A percentile compares a stretch with the other conserved stretches of the same genome.
phyloP scores from a whole-genome alignment of 2,888 invertebrate genomes.

The Aleiodes leptofemur region DNA sequence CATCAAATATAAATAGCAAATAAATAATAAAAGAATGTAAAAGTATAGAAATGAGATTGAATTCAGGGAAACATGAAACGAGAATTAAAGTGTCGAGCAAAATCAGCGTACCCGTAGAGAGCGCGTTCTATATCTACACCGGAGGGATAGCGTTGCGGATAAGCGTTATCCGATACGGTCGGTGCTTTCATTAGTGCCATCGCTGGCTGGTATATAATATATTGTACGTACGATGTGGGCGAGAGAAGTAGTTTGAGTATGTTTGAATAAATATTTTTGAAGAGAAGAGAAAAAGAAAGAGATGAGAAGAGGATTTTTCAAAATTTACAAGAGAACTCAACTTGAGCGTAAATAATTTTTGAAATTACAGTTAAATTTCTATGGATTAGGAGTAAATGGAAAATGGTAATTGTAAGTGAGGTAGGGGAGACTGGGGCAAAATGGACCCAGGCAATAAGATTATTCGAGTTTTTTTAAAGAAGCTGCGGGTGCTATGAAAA shows the following conservation, averaged over 20 bases:
- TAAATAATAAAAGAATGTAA: neutral
- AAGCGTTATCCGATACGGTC: slow-evolving; percentile 58
- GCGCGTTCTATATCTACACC: slow-evolving; percentile 11
- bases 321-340: too few species aligned
- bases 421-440: too few species aligned
- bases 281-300: neutral
- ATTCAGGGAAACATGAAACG: slow-evolving; percentile 8
- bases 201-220: slow-evolving; percentile 32
- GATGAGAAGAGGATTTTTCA: too few species aligned
- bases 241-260: slow-evolving; percentile 16
- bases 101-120: slow-evolving; percentile 20
- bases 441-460: too few species aligned
- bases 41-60: neutral
- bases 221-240: slow-evolving; percentile 11
- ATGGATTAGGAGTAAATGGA: too few species aligned
- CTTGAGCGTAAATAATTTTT: too few species aligned
- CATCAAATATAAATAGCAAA: neutral
- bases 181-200: slow-evolving; percentile 60
- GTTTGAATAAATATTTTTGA: slow-evolving; percentile 10
- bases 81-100: slow-evolving; percentile 33
- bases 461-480: too few species aligned
- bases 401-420: too few species aligned
- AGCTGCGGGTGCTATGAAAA: too few species aligned
- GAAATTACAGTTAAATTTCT: too few species aligned
- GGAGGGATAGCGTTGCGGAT: slow-evolving; percentile 48